Base-by-base conservation (phyloP, 2,797 vertebrate species). In the Echiichthys vipera region DNA sequence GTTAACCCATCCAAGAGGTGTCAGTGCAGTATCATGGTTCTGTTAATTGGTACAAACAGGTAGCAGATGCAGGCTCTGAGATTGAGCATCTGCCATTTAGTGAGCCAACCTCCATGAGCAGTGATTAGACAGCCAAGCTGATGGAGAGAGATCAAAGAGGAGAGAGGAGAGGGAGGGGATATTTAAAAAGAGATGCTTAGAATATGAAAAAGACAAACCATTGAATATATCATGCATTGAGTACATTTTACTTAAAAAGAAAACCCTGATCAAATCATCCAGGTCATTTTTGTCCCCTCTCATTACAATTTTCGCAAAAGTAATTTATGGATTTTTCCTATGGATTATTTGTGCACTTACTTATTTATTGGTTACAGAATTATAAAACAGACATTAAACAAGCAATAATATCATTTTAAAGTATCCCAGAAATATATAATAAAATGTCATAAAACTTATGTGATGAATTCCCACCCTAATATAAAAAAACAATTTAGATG, bases 1-100 rank as follows among this genome's bases (percentile, higher is more conserved):
- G 89, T 97, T 96, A 96, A 95, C 95, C 91, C 92, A 85, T 88
- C 92, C 93, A 94, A 94, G 92, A 94, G 81, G 91, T 81, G 90
- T 90, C 90, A 88, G 84, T 63, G 81, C 88, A 81, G 88, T 88
- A 89, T 92, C 93, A 90, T 85, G 87, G 88, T 88, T 81, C 87
- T 89, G 88, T 85, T 96, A 91, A 94, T 95, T 93, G 90, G 89
- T 91, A 94, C 94, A 93, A 94, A 92, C 93, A 93, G 90, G 92
- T 93, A 92, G 85, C 93, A 95, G 92, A 94, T 93, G 94, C 89
- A 90, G 68, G 77, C 90, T 86, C 72, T 36, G 74, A 79, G 79
- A 86, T 80, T 88, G 86, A 92, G 89, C 88, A 88, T 91, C 89
- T 93, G 93, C 88, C 91, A 93, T 88, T 92, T 91, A 91, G 85